These are phyloP conservation scores for Leptinotarsa tumamoca DNA, from an alignment of 2,888 invertebrate species.

Conservation along the genomic window DNA sequence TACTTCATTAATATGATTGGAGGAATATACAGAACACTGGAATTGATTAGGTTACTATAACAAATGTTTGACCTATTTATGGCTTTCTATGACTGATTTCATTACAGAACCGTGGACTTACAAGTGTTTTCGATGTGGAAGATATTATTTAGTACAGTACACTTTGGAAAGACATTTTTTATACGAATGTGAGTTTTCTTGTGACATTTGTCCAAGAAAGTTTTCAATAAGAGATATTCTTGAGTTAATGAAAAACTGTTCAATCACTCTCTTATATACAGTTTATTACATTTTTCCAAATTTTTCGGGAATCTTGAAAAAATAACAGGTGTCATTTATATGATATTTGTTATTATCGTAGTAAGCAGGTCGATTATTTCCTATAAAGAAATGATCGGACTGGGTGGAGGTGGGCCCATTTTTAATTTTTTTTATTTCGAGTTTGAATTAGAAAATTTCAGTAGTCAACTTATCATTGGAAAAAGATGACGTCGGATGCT, in stretches of 20 bases:
- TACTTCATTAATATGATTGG: constrained; percentile 45
- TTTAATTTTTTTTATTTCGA: constrained; percentile 23
- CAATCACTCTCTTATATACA: constrained; percentile 45
- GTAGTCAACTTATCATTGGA: background rate
- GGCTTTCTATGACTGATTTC: constrained; percentile 36
- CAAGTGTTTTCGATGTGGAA: constrained; percentile 71
- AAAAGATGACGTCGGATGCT: background rate
- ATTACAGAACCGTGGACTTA: constrained; percentile 60
- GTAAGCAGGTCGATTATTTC: constrained; percentile 60
- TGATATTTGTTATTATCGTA: constrained; percentile 37
- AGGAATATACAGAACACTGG: constrained; percentile 35
- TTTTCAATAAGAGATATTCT: constrained; percentile 60
- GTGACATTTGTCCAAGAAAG: constrained; percentile 65
- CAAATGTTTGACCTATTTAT: constrained; percentile 24
- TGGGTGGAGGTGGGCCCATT: constrained; percentile 61
- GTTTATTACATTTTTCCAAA: constrained; percentile 30
- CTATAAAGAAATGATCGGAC: constrained; percentile 53
- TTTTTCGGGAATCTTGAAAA: constrained; percentile 6
- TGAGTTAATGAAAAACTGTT: constrained; percentile 60
- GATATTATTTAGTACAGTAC: constrained; percentile 70
- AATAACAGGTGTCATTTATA: constrained; percentile 36
- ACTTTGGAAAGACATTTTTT: constrained; percentile 59
- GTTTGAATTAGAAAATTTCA: background rate
- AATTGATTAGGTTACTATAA: constrained; percentile 31
- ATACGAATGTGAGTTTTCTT: constrained; percentile 64